Conservation (phyloP, 2,113 vertebrate genomes). For the Mormyrus iriodes region DNA sequence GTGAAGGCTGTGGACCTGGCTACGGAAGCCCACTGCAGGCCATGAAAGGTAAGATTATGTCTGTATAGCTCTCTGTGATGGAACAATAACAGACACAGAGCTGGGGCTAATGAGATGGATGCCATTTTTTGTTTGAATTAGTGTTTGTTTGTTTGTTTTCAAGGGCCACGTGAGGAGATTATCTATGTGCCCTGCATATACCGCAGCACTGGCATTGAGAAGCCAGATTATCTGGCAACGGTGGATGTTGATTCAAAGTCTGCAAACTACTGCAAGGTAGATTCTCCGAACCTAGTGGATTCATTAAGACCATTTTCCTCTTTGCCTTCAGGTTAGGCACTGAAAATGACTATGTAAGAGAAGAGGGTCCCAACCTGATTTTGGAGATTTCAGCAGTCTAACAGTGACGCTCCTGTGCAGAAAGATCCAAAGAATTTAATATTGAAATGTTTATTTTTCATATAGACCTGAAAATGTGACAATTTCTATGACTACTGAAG, state of each 20-base stretch:
- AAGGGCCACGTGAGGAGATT: slow-evolving; percentile 79
- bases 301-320: neutral
- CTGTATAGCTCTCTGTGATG: neutral
- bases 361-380: too few relatives aligned
- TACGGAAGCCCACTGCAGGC: slow-evolving; percentile 76
- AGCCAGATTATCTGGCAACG: slow-evolving; percentile 84
- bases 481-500: too few relatives aligned
- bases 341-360: neutral
- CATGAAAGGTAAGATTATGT: slow-evolving; percentile 74
- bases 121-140: neutral
- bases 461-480: too few relatives aligned
- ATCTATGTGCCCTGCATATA: slow-evolving; percentile 89
- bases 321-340: neutral
- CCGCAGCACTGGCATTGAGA: slow-evolving; percentile 65
- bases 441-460: too few relatives aligned
- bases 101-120: neutral
- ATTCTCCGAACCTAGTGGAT: neutral
- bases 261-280: slow-evolving; percentile 73
- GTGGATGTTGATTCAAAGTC: slow-evolving; percentile 82
- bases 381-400: too few relatives aligned
- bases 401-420: too few relatives aligned
- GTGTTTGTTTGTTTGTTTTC: neutral
- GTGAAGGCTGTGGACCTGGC: slow-evolving; percentile 75
- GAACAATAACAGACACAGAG: neutral
- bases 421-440: too few relatives aligned